Conservation (phyloP, 2,113 vertebrate genomes). For the Thunnus thynnus region DNA sequence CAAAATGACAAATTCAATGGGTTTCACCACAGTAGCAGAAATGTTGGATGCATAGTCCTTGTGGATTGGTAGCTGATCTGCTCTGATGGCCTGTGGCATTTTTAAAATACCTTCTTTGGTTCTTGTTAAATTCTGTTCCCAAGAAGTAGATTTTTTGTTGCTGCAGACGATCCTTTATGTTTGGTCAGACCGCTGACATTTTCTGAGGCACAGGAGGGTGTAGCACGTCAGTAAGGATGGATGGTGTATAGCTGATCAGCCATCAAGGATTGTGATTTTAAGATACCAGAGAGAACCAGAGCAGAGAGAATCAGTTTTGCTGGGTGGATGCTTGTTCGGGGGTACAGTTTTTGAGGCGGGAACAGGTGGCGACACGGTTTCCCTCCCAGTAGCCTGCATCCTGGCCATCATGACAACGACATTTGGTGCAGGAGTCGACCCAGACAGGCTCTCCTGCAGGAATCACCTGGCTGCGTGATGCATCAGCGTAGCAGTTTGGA, state of each 20-base stretch:
- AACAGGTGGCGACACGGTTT: slow-evolving; percentile 87
- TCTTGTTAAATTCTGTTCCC: background rate
- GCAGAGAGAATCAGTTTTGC: slow-evolving; percentile 55
- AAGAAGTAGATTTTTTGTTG: background rate
- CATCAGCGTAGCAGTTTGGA: slow-evolving; percentile 87
- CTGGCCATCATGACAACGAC: slow-evolving; percentile 87
- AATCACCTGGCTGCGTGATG: slow-evolving; percentile 82
- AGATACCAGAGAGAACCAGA: slow-evolving; percentile 38
- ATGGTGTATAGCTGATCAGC: background rate
- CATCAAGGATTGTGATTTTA: background rate
- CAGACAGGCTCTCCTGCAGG: slow-evolving; percentile 85
- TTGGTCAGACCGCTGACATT: background rate
- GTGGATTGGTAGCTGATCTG: background rate
- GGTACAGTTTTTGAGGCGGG: slow-evolving; percentile 82
- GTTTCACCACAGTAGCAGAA: background rate
- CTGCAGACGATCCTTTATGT: background rate
- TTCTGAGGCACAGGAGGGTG: background rate
- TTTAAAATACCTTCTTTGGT: background rate
- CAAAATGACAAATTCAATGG: background rate
- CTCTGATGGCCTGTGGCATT: background rate
- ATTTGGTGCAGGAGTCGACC: slow-evolving; percentile 88
- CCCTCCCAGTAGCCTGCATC: slow-evolving; percentile 90
- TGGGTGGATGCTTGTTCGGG: slow-evolving; percentile 54
- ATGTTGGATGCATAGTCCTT: background rate
- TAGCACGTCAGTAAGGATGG: background rate